Base-by-base conservation (phyloP, 2,888 invertebrate species). In the Xanthia icteritia region DNA sequence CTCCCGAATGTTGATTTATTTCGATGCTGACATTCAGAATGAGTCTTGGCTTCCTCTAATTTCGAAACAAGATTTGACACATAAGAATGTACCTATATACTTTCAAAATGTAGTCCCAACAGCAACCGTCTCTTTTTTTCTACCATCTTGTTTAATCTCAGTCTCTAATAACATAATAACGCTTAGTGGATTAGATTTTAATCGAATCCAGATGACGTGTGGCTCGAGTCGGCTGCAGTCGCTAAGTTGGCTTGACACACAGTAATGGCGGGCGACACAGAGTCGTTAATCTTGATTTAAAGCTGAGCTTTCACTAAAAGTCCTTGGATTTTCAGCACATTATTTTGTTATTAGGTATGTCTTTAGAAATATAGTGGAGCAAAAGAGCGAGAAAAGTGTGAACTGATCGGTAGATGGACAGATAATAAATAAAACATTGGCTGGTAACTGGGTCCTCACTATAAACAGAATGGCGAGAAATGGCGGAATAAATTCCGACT, bases 211-310 rank as follows among this genome's bases (percentile, higher is more conserved):
- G 84, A 89, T 79, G 80, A 85, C 80, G 81, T 82, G 83, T 80
- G 76, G 69, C 65, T 27, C 64, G 61, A 64, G 75, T 68, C 67
- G 66, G 63, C 73, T 84, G 85, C 83, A 88, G 76, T 84, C 84
- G 74, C 81, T 79, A 85, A 85, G 83, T 84, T 82, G 51, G 73
- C 74, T 77, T 81, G 85, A 86, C 85, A 79, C 80, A 73, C 82
- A 75, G 73, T 84, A 88, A 88, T 86, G 80, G 81, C 66, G 71
- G 69, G 20, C 68, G 87, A 89, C 90, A 86, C 80, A 76, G 73
- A 76, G 74, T 86, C 86, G 83, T 89, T 89, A 88, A 89, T 90
- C 87, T 83, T 86, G 82, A 86, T 84, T 84, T 87, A 84, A 79
- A 83, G 78, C 85, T 42, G 48, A 71, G 82, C 76, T 69, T 84